A percentile compares a stretch with the other conserved stretches of the same genome.
phyloP scores from a whole-genome alignment of 2,797 vertebrate genomes.

The Cryptoprocta ferox region DNA sequence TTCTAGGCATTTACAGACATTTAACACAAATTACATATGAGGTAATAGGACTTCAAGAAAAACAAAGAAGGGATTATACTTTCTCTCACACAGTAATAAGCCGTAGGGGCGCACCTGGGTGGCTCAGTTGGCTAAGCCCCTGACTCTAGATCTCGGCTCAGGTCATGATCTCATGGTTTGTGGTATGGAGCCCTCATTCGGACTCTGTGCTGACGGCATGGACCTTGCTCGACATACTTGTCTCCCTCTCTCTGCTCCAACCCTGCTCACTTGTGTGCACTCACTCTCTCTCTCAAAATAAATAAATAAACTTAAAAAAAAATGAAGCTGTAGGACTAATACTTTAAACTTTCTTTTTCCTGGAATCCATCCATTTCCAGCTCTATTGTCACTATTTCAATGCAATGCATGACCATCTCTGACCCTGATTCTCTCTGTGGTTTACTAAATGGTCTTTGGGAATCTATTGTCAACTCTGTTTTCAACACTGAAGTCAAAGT shows the following conservation, averaged over 20 bases:
- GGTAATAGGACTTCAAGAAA: not conserved
- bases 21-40: not conserved
- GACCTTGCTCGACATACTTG: too few species aligned
- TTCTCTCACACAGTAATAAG: not conserved
- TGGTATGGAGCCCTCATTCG: too few species aligned
- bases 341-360: not conserved
- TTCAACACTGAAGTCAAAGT: not conserved
- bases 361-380: not conserved
- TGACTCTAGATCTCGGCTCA: too few species aligned
- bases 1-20: not conserved
- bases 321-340: not conserved
- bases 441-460: not conserved
- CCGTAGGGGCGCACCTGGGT: too few species aligned
- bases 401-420: not conserved
- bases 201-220: too few species aligned
- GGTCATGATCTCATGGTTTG: too few species aligned
- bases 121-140: too few species aligned
- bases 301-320: too few species aligned
- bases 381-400: not conserved
- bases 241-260: too few species aligned
- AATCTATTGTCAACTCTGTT: not conserved
- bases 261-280: too few species aligned
- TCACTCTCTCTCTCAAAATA: too few species aligned
- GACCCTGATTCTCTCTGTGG: not conserved
- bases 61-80: not conserved